These are phyloP conservation scores for Sternotherus odoratus DNA, from an alignment of 2,797 vertebrate species.

Conservation along the genomic window DNA sequence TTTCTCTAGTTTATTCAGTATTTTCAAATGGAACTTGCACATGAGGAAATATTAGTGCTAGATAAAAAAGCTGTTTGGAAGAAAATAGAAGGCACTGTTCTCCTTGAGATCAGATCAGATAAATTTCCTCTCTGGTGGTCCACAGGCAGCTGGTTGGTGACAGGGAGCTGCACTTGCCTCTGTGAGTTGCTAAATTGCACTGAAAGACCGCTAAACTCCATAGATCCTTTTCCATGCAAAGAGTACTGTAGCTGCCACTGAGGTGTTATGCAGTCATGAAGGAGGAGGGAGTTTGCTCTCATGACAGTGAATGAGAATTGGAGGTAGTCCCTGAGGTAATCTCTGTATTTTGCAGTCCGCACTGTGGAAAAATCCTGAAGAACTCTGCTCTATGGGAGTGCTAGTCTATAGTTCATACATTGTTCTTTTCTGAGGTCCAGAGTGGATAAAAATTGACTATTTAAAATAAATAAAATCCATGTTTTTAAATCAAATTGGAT, in stretches of 20 bases:
- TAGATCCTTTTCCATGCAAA: accelerated
- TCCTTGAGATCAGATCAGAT: slow-evolving; percentile 52
- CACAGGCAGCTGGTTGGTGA: accelerated
- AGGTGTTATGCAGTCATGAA: accelerated
- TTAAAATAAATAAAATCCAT: too few relatives aligned
- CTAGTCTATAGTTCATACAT: too few relatives aligned
- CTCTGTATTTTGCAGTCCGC: not conserved
- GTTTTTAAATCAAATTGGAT: too few relatives aligned
- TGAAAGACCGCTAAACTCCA: not conserved
- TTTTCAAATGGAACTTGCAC: slow-evolving; percentile 52
- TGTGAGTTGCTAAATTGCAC: accelerated
- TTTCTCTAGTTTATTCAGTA: slow-evolving; percentile 32
- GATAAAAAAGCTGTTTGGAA: slow-evolving; percentile 69
- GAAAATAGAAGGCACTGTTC: not conserved
- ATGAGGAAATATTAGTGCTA: slow-evolving; percentile 47
- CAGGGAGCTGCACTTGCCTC: accelerated
- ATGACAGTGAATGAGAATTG: not conserved
- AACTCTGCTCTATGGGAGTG: not conserved
- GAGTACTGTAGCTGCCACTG: accelerated
- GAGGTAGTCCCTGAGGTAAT: accelerated
- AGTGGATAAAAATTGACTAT: too few relatives aligned
- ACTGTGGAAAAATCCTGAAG: not conserved
- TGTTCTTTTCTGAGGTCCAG: too few relatives aligned
- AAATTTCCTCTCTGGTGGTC: not conserved
- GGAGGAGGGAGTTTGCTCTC: accelerated